Evolutionary conservation across 2,797 vertebrate genomes (phyloP), one percentile per base, ranked within the genome.

Genomic region (Sebastes umbrosus): DNA sequence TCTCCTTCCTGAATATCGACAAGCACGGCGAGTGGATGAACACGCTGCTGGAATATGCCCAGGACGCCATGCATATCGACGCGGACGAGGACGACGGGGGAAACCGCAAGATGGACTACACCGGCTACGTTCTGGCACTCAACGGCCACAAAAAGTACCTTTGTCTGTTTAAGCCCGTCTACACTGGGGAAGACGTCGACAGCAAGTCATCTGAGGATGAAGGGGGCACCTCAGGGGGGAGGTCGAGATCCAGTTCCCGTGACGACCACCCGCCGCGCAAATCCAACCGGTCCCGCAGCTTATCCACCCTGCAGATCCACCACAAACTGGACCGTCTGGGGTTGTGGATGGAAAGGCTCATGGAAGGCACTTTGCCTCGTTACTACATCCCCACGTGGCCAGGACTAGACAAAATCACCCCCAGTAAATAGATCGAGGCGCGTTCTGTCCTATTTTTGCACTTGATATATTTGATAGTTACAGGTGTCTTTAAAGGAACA

Each of bases 71-170:
- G 71, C 96, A 96, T 1, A 95, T 97, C n/a, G 97, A 98, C 76
- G 94, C 96, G 2, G 97, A 98, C 0, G 97, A 97, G 65, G 97
- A 97, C 9, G 97, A 98, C 4, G 95, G 96, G 43, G 88, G 96
- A 1, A 92, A 93, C 77, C 96, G 93, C 0, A 95, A 90, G 73
- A 68, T 82, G 10, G 98, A 99, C 95, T 97, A 98, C 95, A 97
- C 97, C 0, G 98, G 98, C 57, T 98, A 97, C 0, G 98, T 99
- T 20, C 94, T 99, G 93, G 98, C 98, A 1, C 96, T 99, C 4
- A 99, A 99, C 0, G 98, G 98, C 58, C 96, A 99, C 94, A 99
- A 98, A 92, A 99, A 99, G 69, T 99, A 99, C 94, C 97, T 99
- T 77, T 99, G 98, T 86, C 97, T 99, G 58, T 99, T 99, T 81